These are phyloP conservation scores for Triops cancriformis DNA, from an alignment of 1,140 invertebrate genomes.

Conservation along the genomic window DNA sequence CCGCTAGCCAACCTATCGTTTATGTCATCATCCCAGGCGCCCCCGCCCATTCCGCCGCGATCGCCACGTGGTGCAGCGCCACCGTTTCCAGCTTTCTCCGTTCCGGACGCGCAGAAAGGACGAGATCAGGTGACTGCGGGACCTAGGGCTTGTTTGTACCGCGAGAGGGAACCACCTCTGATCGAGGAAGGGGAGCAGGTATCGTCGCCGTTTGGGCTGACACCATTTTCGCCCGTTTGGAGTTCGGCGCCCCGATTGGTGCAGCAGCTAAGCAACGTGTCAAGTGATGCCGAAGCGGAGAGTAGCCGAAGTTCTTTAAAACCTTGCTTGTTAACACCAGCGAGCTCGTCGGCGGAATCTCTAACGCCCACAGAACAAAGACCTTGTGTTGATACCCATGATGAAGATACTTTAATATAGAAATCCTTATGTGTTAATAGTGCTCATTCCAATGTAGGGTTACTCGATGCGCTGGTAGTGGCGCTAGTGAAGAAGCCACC, in stretches of 20 bases:
- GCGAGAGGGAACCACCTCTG: conserved; percentile 20
- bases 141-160: conserved; percentile 19
- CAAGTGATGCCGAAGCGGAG: conserved; percentile 15
- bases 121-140: neutral
- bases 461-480: too few species aligned
- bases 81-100: conserved; percentile 3
- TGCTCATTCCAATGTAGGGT: too few species aligned
- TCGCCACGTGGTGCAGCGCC: neutral
- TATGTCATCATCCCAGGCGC: neutral
- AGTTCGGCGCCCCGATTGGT: neutral
- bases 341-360: conserved; percentile 21
- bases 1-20: neutral
- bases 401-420: conserved; percentile 25
- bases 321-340: neutral
- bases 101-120: neutral
- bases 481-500: too few species aligned
- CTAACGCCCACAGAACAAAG: conserved; percentile 14
- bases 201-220: neutral
- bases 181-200: conserved; percentile 22
- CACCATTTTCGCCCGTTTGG: neutral
- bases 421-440: too few species aligned
- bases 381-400: neutral
- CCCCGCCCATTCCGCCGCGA: neutral
- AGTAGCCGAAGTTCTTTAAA: conserved; percentile 20
- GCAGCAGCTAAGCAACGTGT: conserved; percentile 4